A percentile compares a stretch with the other conserved stretches of the same genome.
Evolutionary conservation across 1,140 invertebrate genomes (phyloP).

Genomic region (Agraylea sexmaculata): DNA sequence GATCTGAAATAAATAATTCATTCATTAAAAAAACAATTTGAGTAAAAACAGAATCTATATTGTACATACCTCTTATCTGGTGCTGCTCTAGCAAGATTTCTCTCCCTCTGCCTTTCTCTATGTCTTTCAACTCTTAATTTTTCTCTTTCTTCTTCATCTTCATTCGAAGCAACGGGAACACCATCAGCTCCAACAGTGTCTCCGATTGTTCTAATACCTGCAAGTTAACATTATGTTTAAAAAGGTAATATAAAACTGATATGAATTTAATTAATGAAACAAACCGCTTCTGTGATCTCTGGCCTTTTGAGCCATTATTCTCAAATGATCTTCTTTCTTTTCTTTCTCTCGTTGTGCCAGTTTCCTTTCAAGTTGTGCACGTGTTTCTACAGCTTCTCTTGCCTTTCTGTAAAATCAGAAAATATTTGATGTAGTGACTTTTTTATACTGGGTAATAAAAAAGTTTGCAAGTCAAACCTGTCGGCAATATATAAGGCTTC

Average conservation of each 20-base stretch:
- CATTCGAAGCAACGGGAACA: slow-evolving; percentile 27
- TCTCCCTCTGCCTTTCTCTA: slow-evolving; percentile 81
- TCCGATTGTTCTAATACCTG: slow-evolving; percentile 18
- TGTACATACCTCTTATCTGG: slow-evolving; percentile 73
- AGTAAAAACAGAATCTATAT: not conserved
- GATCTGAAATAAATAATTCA: too few species aligned
- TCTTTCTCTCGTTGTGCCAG: slow-evolving; percentile 97
- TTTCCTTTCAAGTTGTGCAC: slow-evolving; percentile 92
- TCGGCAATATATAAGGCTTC: slow-evolving; percentile 97
- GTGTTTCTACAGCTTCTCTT: slow-evolving; percentile 89
- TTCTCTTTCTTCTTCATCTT: slow-evolving; percentile 80
- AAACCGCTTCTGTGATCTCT: slow-evolving; percentile 83
- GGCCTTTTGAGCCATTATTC: slow-evolving; percentile 88
- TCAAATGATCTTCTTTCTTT: slow-evolving; percentile 91
- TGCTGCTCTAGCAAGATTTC: slow-evolving; percentile 85
- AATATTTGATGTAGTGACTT: not conserved
- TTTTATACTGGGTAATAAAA: not conserved
- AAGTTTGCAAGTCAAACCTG: slow-evolving; percentile 23
- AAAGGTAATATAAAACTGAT: not conserved
- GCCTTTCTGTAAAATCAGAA: slow-evolving; percentile 60
- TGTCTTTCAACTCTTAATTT: slow-evolving; percentile 81
- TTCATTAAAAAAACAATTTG: slow-evolving; percentile 13
- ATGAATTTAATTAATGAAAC: slow-evolving; percentile 1
- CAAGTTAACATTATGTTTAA: slow-evolving; percentile 4
- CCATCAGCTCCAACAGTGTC: slow-evolving; percentile 22